Evolutionary conservation across 2,888 invertebrate genomes (phyloP), one percentile per base, ranked within the genome.

Genomic region (Pseudococcus jackbeardsleyi): DNA sequence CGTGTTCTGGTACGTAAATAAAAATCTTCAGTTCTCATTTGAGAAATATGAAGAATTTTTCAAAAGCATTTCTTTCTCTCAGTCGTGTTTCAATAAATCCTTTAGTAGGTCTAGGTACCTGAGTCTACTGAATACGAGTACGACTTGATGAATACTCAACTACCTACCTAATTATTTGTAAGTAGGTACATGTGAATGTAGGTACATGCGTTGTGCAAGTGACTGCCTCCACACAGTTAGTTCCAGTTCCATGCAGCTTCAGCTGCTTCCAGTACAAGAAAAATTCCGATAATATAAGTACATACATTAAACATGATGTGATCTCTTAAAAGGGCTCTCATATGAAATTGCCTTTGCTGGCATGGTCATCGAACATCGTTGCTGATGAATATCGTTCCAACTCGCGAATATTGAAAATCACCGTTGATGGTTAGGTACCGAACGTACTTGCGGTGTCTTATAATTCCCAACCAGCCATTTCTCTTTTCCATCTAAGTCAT

Each of bases 401-500:
- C 68, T 26, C 11, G 64, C 17, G 26, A 11, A 11, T 68, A 68
- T 68, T 68, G 26, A 68, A 68, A 68, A 26, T 68, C 26, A 68
- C 22, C 68, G 68, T 68, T 68, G 68, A 68, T 68, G 26, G 22
- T 68, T n/a, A n/a, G 26, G 22, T 22, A 59, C 19, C 59, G 15
- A 59, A 59, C 59, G 59, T 59, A 26, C 26, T 4, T 12, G 68
- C 8, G 26, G 4, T 64, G 19, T 64, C 68, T 12, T 33, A 26
- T 68, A 26, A 68, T 68, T 68, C 22, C 26, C 68, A 11, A 26
- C 68, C 26, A 26, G 26, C 22, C 68, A 12, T 68, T 68, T 68
- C 68, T 68, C 68, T 68, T 68, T 68, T 68, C 68, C 68, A 17
- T 68, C 26, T 68, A 26, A 26, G 68, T 68, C 68, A 68, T 68